A percentile compares a stretch with the other conserved stretches of the same genome.
Conservation (phyloP, 2,113 vertebrate genomes). For the Campylomormyrus numenius region DNA sequence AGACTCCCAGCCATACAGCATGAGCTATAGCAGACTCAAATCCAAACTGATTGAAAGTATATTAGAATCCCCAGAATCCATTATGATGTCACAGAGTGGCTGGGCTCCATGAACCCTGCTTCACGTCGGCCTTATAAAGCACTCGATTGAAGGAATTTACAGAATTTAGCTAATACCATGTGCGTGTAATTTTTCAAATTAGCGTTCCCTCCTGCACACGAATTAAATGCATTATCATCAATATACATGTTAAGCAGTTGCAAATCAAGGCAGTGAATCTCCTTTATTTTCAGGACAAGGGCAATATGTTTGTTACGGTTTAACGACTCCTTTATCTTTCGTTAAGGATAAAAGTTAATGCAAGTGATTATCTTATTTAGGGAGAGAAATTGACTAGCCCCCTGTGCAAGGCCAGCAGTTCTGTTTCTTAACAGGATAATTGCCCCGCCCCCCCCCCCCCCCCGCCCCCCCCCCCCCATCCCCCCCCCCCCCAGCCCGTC, state of each 20-base stretch:
- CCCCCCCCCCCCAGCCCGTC: too few species aligned
- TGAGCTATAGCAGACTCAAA: not conserved
- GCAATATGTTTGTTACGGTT: constrained; percentile 20
- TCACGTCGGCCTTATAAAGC: not conserved
- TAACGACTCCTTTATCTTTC: constrained; percentile 12
- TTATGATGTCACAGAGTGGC: not conserved
- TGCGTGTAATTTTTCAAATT: constrained; percentile 18
- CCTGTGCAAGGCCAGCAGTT: not conserved
- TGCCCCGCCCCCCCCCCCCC: not conserved
- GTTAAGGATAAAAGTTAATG: not conserved
- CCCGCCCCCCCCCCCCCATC: too few species aligned
- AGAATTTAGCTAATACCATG: constrained; percentile 10
- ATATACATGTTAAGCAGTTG: constrained; percentile 16
- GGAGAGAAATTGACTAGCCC: constrained; percentile 11
- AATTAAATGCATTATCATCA: constrained; percentile 18
- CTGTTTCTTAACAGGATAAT: not conserved
- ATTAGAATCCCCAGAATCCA: not conserved
- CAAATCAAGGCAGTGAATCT: constrained; percentile 8
- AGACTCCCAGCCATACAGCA: not conserved
- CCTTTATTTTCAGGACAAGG: constrained; percentile 17
- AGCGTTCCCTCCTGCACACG: not conserved
- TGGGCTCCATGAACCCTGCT: not conserved
- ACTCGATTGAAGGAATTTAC: constrained; percentile 11
- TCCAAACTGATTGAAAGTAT: not conserved
- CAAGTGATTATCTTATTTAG: not conserved